Conservation (phyloP, 2,797 vertebrate species). For the Pteronotus mesoamericanus region DNA sequence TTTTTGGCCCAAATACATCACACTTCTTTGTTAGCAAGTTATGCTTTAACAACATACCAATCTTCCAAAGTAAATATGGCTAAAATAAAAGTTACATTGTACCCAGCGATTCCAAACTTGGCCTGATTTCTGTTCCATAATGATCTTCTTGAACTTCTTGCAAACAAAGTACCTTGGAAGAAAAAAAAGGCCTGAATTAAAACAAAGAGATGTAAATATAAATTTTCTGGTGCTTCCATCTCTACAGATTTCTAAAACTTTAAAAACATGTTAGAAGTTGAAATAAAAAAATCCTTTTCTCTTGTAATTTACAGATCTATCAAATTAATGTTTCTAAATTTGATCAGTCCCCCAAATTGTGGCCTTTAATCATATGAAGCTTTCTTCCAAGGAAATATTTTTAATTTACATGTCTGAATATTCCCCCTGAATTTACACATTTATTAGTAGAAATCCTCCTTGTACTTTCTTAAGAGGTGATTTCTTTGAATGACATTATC, state of each 20-base stretch:
- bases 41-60: neutral
- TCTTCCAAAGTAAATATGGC: constrained; percentile 28
- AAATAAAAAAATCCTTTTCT: constrained; percentile 15
- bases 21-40: constrained; percentile 19
- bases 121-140: constrained; percentile 90
- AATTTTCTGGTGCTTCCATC: neutral
- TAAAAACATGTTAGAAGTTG: neutral
- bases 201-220: neutral
- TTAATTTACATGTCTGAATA: neutral
- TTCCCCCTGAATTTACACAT: neutral
- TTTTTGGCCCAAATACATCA: neutral
- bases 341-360: neutral
- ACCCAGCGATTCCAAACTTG: constrained; percentile 91
- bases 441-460: neutral
- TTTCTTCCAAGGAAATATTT: constrained; percentile 27
- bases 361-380: neutral
- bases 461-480: neutral
- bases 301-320: neutral
- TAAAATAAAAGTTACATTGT: constrained; percentile 68
- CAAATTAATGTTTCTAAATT: constrained; percentile 4
- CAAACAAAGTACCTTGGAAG: constrained; percentile 92
- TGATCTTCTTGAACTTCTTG: constrained; percentile 98
- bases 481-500: constrained; percentile 1
- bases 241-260: neutral
- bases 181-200: constrained; percentile 67